Percentiles rank a stretch among this genome's conserved stretches.
Conservation (phyloP, 1,140 invertebrate genomes). For the Bombus pascuorum region DNA sequence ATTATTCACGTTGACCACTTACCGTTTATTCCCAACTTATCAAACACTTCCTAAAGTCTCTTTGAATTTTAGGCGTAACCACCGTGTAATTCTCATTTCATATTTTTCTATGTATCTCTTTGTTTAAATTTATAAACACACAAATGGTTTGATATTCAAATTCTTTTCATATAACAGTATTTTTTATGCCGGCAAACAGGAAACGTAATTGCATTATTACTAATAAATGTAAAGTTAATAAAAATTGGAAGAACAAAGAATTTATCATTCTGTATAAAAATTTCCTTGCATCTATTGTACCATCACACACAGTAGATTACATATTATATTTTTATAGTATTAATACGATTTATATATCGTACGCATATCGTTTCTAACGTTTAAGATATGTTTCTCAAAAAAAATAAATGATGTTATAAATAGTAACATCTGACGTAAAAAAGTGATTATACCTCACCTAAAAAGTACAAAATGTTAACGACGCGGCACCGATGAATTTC, state of each 20-base stretch:
- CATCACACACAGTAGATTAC: neutral
- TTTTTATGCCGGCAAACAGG: neutral
- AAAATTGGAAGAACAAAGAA: neutral
- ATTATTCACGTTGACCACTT: slow-evolving; percentile 25
- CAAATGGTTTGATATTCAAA: neutral
- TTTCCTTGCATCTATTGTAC: neutral
- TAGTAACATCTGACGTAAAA: neutral
- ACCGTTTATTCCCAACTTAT: slow-evolving; percentile 21
- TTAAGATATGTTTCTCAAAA: too few species aligned
- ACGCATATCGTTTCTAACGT: neutral
- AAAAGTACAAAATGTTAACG: neutral
- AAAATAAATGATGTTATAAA: too few species aligned
- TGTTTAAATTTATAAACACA: neutral
- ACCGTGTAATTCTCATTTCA: neutral
- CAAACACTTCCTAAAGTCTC: neutral
- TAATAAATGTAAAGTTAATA: slow-evolving; percentile 2
- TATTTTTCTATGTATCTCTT: neutral
- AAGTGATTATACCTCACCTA: neutral
- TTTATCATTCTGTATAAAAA: neutral
- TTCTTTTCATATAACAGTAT: neutral
- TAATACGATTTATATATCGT: neutral
- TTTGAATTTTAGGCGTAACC: neutral
- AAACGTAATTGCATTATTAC: neutral
- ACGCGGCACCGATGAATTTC: neutral
- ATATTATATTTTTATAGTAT: neutral